Evolutionary conservation across 2,888 invertebrate species (phyloP), one percentile per base, ranked within the genome.

Genomic region (Crocallis elinguaria): DNA sequence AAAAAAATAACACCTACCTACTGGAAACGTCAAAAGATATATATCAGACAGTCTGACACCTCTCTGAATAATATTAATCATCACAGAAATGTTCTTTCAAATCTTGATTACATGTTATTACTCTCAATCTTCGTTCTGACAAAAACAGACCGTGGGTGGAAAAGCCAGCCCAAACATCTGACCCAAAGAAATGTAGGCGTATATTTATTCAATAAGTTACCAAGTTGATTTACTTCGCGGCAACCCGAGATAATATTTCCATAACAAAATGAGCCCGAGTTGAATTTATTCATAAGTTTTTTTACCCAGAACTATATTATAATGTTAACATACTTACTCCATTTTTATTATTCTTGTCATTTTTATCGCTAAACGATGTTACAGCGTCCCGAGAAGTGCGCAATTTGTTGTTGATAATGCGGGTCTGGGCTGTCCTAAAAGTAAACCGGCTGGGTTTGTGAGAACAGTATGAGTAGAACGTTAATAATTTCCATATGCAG

Each of bases 281-380:
- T 50, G 48, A 62, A 62, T 62, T 50, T 62, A 62, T 60, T 62
- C 62, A 62, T 62, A 60, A 62, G 54, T 58, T 39, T 46, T 39
- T 46, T 52, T 46, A 35, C 41, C 46, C 46, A 23, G 13, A 45
- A 52, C 46, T 52, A 52, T 45, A 12, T 45, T 45, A 51, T 21
- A 17, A 46, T 46, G 52, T 52, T 41, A 41, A 45, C 51, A 52
- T 51, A 50, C 32, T 43, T 43, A 27, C n/a, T 27, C 16, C n/a
- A n/a, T 27, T 39, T 52, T 52, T 52, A 45, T 45, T 45, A 45
- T 37, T 38, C 35, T 45, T 42, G 41, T 41, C 27, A 8, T 41
- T 39, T 52, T 42, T 46, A 46, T 52, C 36, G 36, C 21, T 45
- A 36, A 45, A 39, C 51, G n/a, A 35, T 14, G 33, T 38, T 13